Percentiles rank a stretch among this genome's conserved stretches.
Evolutionary conservation across 2,888 invertebrate species (phyloP).

Genomic region (Cenopis cana): DNA sequence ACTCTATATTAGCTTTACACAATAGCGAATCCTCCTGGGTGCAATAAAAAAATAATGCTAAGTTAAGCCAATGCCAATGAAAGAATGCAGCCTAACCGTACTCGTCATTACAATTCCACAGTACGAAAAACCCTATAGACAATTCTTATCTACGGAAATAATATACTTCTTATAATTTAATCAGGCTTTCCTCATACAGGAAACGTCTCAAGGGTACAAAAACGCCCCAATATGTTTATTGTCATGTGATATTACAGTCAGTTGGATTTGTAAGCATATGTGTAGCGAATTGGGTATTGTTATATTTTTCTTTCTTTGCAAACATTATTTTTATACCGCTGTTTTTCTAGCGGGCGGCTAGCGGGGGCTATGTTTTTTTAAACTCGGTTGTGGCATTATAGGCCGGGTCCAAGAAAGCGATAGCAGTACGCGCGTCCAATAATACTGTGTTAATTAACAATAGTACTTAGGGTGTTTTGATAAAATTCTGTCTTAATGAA

Average conservation of each 20-base stretch:
- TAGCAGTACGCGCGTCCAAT: too few species aligned
- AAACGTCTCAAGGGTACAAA: neutral
- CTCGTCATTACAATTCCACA: slow-evolving; percentile 30
- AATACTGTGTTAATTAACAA: too few species aligned
- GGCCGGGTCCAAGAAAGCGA: too few species aligned
- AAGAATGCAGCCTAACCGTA: slow-evolving; percentile 21
- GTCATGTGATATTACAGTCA: neutral
- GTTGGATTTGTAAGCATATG: neutral
- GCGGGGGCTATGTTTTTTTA: too few species aligned
- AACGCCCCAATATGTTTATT: neutral
- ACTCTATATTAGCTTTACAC: too few species aligned
- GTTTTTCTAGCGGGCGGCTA: too few species aligned
- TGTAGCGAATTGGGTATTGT: neutral
- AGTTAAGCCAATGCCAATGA: neutral
- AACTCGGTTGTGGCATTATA: too few species aligned
- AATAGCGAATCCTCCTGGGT: too few species aligned
- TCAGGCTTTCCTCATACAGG: slow-evolving; percentile 23
- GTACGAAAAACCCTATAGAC: slow-evolving; percentile 29
- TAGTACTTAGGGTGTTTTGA: too few species aligned
- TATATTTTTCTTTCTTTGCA: too few species aligned
- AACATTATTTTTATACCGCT: too few species aligned
- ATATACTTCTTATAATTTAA: slow-evolving; percentile 26
- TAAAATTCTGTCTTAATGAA: too few species aligned
- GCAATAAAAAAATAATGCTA: neutral
- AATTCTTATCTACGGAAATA: slow-evolving; percentile 30